These are phyloP conservation scores for Thalassarche chlororhynchos DNA, from an alignment of 2,113 vertebrate genomes.

Conservation along the genomic window DNA sequence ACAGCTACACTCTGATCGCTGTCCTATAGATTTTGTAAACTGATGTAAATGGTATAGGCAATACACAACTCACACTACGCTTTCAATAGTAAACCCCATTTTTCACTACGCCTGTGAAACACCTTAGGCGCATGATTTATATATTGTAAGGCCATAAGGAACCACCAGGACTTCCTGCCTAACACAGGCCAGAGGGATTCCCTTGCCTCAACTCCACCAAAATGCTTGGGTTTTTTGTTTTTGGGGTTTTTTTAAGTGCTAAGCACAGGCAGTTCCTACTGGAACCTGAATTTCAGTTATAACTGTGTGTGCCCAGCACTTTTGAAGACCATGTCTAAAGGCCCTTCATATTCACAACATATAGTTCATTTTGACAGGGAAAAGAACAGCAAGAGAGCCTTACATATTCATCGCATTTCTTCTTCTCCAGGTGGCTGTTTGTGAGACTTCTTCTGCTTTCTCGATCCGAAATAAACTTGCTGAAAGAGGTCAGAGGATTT, in stretches of 20 bases:
- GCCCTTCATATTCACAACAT: background rate
- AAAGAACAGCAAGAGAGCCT: constrained; percentile 30
- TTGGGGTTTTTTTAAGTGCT: background rate
- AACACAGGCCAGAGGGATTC: background rate
- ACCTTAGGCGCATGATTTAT: fast-evolving
- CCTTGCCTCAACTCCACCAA: background rate
- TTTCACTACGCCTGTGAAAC: background rate
- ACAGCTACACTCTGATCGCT: background rate
- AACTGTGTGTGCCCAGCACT: background rate
- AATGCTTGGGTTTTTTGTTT: background rate
- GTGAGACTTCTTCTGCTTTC: constrained; percentile 83
- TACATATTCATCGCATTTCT: constrained; percentile 82
- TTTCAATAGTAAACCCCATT: background rate
- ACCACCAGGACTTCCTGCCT: background rate
- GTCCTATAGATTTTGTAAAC: background rate
- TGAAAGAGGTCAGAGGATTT: constrained; percentile 65
- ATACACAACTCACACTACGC: background rate
- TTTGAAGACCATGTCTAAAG: background rate
- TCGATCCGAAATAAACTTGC: constrained; percentile 81
- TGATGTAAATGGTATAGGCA: background rate
- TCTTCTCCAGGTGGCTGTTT: constrained; percentile 81
- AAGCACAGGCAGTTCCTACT: background rate
- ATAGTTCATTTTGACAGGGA: background rate
- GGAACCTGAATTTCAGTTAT: background rate
- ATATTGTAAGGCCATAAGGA: background rate